Percentiles rank a stretch among this genome's conserved stretches.
Evolutionary conservation across 2,888 invertebrate species (phyloP).

Genomic region (Drosophila cracens): DNA sequence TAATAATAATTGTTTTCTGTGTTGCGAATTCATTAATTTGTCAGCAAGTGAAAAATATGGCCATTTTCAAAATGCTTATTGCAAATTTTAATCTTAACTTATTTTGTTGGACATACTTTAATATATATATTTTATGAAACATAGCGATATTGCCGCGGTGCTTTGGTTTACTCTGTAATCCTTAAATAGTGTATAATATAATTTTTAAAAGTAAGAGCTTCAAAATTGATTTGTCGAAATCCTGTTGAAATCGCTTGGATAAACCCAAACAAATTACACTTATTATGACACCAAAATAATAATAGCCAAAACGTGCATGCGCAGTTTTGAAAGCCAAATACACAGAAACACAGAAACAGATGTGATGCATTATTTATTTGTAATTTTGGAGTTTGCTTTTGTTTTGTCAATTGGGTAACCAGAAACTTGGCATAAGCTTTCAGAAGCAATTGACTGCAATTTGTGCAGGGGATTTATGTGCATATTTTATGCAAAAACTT

Average conservation of each 20-base stretch:
- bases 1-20: background rate
- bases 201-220: background rate
- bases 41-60: background rate
- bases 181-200: background rate
- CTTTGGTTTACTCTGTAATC: background rate
- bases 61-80: background rate
- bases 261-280: constrained; percentile 1
- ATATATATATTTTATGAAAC: background rate
- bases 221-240: background rate
- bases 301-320: constrained; percentile 20
- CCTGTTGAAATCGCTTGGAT: background rate
- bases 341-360: constrained; percentile 16
- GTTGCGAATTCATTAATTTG: background rate
- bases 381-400: constrained; percentile 61
- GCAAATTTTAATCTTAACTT: background rate
- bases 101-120: background rate
- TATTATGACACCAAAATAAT: constrained; percentile 25
- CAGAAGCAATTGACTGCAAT: constrained; percentile 71
- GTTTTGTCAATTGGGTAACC: constrained; percentile 67
- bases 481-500: constrained; percentile 72
- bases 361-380: constrained; percentile 68
- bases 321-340: constrained; percentile 15
- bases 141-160: background rate
- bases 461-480: constrained; percentile 68
- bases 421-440: constrained; percentile 68